Evolutionary conservation across 2,888 invertebrate species (phyloP).

Genomic region (Pristionchus arcanus): DNA sequence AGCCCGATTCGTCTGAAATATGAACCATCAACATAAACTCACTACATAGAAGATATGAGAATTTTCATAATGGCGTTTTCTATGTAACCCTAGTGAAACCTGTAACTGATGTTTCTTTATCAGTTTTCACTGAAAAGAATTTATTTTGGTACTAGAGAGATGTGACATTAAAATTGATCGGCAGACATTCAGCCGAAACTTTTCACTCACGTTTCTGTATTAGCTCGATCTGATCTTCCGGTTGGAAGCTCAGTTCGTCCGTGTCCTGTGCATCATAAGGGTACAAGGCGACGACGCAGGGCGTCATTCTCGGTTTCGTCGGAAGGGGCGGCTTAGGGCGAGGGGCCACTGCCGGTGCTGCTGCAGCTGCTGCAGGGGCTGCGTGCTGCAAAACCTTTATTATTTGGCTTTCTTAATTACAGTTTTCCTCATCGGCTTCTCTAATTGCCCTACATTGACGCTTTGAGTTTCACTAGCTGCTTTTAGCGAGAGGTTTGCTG

Average conservation of each 20-base stretch:
- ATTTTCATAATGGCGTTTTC: no score
- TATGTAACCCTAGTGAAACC: background rate
- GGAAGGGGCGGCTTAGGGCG: slow-evolving; percentile 81
- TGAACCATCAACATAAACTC: background rate
- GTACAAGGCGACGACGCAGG: slow-evolving; percentile 82
- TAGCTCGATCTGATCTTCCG: slow-evolving; percentile 84
- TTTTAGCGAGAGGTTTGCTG: background rate
- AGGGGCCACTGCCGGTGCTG: background rate
- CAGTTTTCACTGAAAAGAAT: background rate
- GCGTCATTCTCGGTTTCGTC: slow-evolving; percentile 78
- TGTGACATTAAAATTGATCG: no score
- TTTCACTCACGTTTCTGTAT: slow-evolving; percentile 82
- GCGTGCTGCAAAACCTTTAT: background rate
- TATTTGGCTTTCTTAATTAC: no score
- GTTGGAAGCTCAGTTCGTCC: slow-evolving; percentile 84
- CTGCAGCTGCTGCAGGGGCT: background rate
- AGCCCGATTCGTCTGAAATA: slow-evolving; percentile 84
- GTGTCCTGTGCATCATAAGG: slow-evolving; percentile 85
- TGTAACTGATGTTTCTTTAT: no score
- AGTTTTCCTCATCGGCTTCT: no score
- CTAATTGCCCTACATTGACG: no score
- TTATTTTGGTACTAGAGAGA: background rate
- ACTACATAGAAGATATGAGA: background rate
- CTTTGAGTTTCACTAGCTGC: background rate
- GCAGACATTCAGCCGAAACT: no score